Evolutionary conservation across 2,113 vertebrate genomes (phyloP).

Genomic region (Pholis gunnellus): DNA sequence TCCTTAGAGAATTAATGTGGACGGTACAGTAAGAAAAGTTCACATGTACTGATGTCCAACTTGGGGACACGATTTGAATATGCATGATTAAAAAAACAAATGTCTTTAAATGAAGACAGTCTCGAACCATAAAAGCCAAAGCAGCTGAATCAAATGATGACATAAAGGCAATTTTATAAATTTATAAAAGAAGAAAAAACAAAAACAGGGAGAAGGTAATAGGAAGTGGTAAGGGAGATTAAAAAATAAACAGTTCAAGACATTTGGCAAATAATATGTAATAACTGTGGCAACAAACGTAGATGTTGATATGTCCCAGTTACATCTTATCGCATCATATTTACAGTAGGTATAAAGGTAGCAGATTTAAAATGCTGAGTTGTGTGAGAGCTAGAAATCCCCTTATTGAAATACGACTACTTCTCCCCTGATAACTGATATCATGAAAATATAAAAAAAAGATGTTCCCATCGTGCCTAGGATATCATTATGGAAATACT

Average conservation of each 20-base stretch:
- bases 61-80: background rate
- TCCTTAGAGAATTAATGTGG: conserved; percentile 3
- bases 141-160: background rate
- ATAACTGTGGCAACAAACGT: conserved; percentile 15
- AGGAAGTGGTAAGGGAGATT: background rate
- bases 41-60: background rate
- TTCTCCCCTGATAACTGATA: background rate
- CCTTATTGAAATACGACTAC: background rate
- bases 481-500: conserved; percentile 7
- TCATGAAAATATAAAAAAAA: background rate
- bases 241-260: background rate
- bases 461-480: background rate
- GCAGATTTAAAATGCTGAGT: background rate
- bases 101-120: background rate
- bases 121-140: background rate
- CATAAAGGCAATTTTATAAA: background rate
- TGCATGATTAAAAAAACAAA: conserved; percentile 7
- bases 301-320: conserved; percentile 19
- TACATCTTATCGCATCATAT: conserved; percentile 22
- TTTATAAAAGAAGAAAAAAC: background rate
- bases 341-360: conserved; percentile 12
- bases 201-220: background rate
- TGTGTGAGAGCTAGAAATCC: background rate
- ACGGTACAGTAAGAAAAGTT: background rate
- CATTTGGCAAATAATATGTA: conserved; percentile 20